Conservation (phyloP, 2,888 invertebrate species). For the Calliscelio sp. region DNA sequence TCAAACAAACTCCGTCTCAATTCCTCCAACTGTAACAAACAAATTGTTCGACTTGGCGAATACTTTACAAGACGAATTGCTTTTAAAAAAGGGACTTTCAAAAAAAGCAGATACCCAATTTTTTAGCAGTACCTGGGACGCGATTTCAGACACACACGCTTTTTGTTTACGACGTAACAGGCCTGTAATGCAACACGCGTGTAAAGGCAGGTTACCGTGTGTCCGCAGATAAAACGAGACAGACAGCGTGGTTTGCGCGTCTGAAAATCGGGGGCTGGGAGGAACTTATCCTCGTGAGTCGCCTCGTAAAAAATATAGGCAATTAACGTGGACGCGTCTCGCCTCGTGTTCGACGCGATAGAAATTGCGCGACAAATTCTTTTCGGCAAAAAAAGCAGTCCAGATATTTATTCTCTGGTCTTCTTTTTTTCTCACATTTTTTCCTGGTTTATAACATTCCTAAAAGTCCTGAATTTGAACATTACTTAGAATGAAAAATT, state of each 20-base stretch:
- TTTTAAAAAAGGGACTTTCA: slow-evolving; percentile 9
- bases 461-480: too few relatives aligned
- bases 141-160: slow-evolving; percentile 34
- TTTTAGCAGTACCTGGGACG: too few relatives aligned
- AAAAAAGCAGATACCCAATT: too few relatives aligned
- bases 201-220: slow-evolving; percentile 48
- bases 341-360: slow-evolving; percentile 23
- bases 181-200: slow-evolving; percentile 57
- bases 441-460: too few relatives aligned
- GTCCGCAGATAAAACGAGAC: slow-evolving; percentile 39
- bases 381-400: neutral
- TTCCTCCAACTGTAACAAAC: neutral
- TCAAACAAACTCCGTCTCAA: slow-evolving; percentile 17
- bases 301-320: slow-evolving; percentile 77
- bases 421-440: neutral
- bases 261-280: slow-evolving; percentile 69
- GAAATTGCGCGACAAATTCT: slow-evolving; percentile 51
- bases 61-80: slow-evolving; percentile 3
- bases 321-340: slow-evolving; percentile 74
- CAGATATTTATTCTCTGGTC: neutral
- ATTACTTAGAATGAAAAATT: too few relatives aligned
- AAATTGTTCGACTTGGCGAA: slow-evolving; percentile 6
- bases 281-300: slow-evolving; percentile 76
- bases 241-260: slow-evolving; percentile 21
- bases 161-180: slow-evolving; percentile 62